Conservation (phyloP, 2,888 invertebrate genomes). For the Unio pictorum region DNA sequence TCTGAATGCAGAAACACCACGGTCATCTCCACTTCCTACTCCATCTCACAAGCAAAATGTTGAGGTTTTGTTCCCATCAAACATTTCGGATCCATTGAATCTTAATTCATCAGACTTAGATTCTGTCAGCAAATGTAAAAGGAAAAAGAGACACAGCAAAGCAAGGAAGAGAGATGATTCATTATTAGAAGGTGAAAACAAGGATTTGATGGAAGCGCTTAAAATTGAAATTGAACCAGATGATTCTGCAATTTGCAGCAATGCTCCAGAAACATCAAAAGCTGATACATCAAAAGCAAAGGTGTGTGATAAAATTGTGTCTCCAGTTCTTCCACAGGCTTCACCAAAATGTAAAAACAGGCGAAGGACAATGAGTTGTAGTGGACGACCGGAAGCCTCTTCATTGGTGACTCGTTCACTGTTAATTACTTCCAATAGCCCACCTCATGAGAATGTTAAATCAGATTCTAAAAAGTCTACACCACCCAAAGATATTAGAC, state of each 20-base stretch:
- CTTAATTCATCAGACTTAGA: conserved; percentile 73
- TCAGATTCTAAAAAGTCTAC: conserved; percentile 26
- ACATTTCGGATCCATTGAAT: conserved; percentile 93
- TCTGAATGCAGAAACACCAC: conserved; percentile 89
- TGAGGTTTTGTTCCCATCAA: conserved; percentile 92
- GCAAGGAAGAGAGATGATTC: conserved; percentile 39
- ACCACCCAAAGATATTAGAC: conserved; percentile 34
- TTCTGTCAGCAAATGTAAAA: conserved; percentile 44
- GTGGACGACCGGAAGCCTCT: conserved; percentile 31
- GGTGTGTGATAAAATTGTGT: conserved; percentile 55
- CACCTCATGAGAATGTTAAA: conserved; percentile 3
- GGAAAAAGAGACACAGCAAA: conserved; percentile 46
- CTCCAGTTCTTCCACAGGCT: conserved; percentile 61
- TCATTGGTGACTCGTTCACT: conserved; percentile 29
- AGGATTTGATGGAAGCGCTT: conserved; percentile 50
- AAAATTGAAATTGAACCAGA: conserved; percentile 50
- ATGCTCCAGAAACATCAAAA: conserved; percentile 16
- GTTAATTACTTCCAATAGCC: conserved; percentile 27
- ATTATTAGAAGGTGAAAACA: conserved; percentile 30
- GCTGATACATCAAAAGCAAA: conserved; percentile 22
- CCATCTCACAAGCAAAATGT: conserved; percentile 84
- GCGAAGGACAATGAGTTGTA: conserved; percentile 52
- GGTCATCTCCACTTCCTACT: conserved; percentile 90
- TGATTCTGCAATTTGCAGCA: conserved; percentile 1
- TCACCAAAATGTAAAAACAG: conserved; percentile 54